Conservation (phyloP, 2,888 invertebrate genomes). For the Bellardia pandia region DNA sequence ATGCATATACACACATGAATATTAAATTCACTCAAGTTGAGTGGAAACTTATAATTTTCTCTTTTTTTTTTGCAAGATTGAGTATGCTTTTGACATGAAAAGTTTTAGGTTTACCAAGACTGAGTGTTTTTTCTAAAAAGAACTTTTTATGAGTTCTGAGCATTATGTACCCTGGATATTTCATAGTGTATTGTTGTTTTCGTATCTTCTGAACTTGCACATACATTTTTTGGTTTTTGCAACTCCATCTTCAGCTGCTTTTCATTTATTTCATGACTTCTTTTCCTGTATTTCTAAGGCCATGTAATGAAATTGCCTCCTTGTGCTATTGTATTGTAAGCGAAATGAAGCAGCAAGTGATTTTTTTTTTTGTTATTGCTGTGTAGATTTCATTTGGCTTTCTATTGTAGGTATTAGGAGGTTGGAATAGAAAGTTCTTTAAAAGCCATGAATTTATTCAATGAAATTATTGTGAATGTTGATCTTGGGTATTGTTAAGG, state of each 20-base stretch:
- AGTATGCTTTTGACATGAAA: slow-evolving; percentile 12
- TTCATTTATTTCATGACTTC: background rate
- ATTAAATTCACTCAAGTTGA: slow-evolving; percentile 46
- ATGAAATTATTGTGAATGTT: too few species aligned
- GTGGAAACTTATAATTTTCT: slow-evolving; percentile 1
- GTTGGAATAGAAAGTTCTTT: slow-evolving; percentile 14
- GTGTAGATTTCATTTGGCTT: slow-evolving; percentile 20
- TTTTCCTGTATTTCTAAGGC: slow-evolving; percentile 28
- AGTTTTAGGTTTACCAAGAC: background rate
- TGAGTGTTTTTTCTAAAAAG: background rate
- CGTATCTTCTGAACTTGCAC: background rate
- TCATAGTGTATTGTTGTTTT: slow-evolving; percentile 1
- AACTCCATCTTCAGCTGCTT: slow-evolving; percentile 20
- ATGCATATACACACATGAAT: background rate
- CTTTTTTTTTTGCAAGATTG: background rate
- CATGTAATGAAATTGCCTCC: slow-evolving; percentile 31
- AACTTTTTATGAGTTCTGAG: slow-evolving; percentile 6
- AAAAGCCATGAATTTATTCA: too few species aligned
- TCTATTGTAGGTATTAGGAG: background rate
- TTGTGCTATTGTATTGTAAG: background rate
- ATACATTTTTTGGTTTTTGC: slow-evolving; percentile 12
- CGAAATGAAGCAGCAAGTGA: slow-evolving; percentile 34
- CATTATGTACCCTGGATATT: slow-evolving; percentile 67
- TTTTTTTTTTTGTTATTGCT: slow-evolving; percentile 10
- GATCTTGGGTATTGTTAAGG: too few species aligned